A percentile compares a stretch with the other conserved stretches of the same genome.
Conservation (phyloP, 2,797 vertebrate species). For the Etheostoma nigrum region DNA sequence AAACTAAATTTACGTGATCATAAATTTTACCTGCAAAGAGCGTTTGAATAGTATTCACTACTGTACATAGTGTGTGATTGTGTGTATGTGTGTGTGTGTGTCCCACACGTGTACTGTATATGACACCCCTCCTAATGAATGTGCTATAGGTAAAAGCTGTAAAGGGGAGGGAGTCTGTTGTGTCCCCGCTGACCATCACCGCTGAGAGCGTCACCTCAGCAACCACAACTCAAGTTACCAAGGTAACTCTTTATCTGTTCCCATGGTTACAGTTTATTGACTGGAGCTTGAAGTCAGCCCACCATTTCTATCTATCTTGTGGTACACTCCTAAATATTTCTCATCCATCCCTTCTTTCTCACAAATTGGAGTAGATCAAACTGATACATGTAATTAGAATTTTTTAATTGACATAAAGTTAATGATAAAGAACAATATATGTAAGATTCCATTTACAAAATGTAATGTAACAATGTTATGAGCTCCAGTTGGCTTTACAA, state of each 20-base stretch:
- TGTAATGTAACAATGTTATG: not conserved
- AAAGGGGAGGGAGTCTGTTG: conserved; percentile 73
- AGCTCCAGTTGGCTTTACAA: not conserved
- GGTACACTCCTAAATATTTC: not conserved
- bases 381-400: not conserved
- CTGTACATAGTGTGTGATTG: not conserved
- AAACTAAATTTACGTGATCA: too few relatives aligned
- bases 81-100: not conserved
- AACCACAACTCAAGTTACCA: conserved; percentile 97
- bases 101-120: conserved; percentile 11
- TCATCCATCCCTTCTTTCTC: not conserved
- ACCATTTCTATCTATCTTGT: conserved; percentile 1
- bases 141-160: conserved; percentile 77
- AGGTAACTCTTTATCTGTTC: conserved; percentile 84
- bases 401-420: not conserved
- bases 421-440: not conserved
- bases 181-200: conserved; percentile 83
- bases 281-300: not conserved
- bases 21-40: too few relatives aligned
- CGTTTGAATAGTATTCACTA: too few relatives aligned
- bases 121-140: conserved; percentile 28
- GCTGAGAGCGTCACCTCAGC: conserved; percentile 95
- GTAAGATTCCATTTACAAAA: not conserved
- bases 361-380: not conserved
- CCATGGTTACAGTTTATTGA: conserved; percentile 43